Percentiles rank a stretch among this genome's conserved stretches.
Evolutionary conservation across 2,888 invertebrate genomes (phyloP).

Genomic region (Drosophila crucigera): DNA sequence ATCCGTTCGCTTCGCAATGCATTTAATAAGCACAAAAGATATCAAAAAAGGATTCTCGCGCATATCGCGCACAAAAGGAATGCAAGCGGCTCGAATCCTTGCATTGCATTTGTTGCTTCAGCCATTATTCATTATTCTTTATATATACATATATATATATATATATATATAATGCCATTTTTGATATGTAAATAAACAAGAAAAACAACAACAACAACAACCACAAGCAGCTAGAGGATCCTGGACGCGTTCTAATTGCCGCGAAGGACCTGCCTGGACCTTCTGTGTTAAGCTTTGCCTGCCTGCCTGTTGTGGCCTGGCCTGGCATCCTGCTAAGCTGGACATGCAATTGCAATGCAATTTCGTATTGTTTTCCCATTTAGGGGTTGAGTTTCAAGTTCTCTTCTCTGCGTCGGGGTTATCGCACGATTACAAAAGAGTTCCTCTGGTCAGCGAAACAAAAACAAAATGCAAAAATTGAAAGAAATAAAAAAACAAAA

Average conservation of each 20-base stretch:
- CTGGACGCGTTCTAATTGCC: constrained; percentile 69
- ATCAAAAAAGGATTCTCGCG: constrained; percentile 64
- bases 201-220: not conserved
- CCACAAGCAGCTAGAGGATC: constrained; percentile 2
- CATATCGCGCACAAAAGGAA: constrained; percentile 55
- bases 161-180: constrained; percentile 65
- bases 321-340: constrained; percentile 73
- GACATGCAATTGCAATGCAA: constrained; percentile 77
- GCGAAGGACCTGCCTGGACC: constrained; percentile 70
- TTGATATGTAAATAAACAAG: constrained; percentile 73
- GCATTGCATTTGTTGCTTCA: constrained; percentile 57
- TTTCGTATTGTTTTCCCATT: constrained; percentile 51
- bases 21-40: constrained; percentile 64
- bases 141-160: not conserved
- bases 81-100: constrained; percentile 50
- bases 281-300: constrained; percentile 6
- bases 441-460: constrained; percentile 71
- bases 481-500: not conserved
- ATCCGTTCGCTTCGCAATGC: constrained; percentile 59
- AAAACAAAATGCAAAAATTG: constrained; percentile 36
- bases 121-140: constrained; percentile 48
- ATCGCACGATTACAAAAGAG: constrained; percentile 81
- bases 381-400: constrained; percentile 77
- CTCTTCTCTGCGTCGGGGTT: constrained; percentile 67
- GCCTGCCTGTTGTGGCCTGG: constrained; percentile 15